phyloP scores from a whole-genome alignment of 35 echinoderm and acorn worm species.

The Apostichopus parvimensis region DNA sequence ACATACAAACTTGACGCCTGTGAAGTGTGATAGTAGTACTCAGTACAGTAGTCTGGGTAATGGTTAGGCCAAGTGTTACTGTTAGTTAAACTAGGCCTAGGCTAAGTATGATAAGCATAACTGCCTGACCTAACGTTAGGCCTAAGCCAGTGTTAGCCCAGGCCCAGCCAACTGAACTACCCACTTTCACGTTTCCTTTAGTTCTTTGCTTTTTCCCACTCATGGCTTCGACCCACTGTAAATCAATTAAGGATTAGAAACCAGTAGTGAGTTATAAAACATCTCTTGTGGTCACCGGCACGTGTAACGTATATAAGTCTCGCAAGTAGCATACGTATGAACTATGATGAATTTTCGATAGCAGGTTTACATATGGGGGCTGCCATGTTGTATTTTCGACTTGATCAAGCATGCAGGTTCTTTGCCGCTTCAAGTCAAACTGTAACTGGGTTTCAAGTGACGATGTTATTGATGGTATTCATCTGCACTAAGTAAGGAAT shows the following conservation, averaged over 20 bases:
- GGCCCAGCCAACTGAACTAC: not conserved
- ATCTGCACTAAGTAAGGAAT: no score
- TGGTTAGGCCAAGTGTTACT: not conserved
- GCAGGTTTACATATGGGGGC: not conserved
- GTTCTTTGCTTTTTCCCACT: slow-evolving; percentile 31
- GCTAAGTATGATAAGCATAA: no score
- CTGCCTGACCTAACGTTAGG: no score
- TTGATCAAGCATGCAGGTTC: not conserved
- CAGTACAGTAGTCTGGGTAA: not conserved
- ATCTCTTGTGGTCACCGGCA: no score
- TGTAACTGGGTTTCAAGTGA: not conserved
- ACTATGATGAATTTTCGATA: not conserved
- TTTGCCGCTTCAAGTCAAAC: not conserved
- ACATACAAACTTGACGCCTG: no score
- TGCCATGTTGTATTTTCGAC: not conserved
- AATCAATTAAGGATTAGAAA: not conserved
- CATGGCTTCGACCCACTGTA: not conserved
- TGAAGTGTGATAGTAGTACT: no score
- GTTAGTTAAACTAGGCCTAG: not conserved
- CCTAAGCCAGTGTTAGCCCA: no score
- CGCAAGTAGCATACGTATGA: not conserved
- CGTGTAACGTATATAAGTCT: not conserved
- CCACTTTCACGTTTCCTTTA: slow-evolving; percentile 5
- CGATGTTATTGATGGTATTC: no score
- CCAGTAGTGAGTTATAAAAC: not conserved